Base-by-base conservation (phyloP, 2,888 invertebrate genomes). In the Poecilus cupreus region DNA sequence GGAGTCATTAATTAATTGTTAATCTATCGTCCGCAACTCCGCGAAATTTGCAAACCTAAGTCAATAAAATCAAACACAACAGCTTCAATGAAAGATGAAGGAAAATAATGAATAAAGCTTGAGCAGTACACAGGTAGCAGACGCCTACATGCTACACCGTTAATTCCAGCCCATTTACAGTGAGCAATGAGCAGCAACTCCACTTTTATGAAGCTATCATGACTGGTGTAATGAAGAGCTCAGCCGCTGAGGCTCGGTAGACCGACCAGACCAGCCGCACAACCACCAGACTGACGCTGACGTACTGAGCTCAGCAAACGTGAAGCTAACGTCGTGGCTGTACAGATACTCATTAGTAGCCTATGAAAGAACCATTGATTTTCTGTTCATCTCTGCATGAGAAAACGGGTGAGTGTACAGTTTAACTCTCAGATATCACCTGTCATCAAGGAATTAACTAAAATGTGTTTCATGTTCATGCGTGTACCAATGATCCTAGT, bases 341-440 rank as follows among this genome's bases (percentile, higher is more conserved):
- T 60, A 60, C 26, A 60, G 60, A 78, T 39, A 24, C 64, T 78
- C 78, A 78, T 78, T 78, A 78, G 60, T 32, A 64, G 57, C 49
- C 57, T 26, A 78, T 64, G 78, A 78, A 78, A 78, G 60, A 43
- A 32, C 32, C 51, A 78, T 78, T 46, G 78, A 78, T 78, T 78
- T 78, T 64, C 54, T 57, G 54, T 57, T 76, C 46, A 39, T 39
- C 16, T 75, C 26, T 75, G 54, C 24, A 26, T 24, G 16, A 26
- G 16, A 18, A 22, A 70, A 37, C 60, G n/a, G n/a, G n/a, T n/a
- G n/a, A n/a, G 49, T 49, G 49, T 5, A 13, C 2, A 1, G 20
- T 37, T 37, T 32, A 68, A 37, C 37, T 68, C 68, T 24, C 18
- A 37, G 37, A 37, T 68, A 37, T 37, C 20, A 68, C 68, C 68